These are phyloP conservation scores for Egretta garzetta DNA, from an alignment of 2,113 vertebrate genomes.

Conservation along the genomic window DNA sequence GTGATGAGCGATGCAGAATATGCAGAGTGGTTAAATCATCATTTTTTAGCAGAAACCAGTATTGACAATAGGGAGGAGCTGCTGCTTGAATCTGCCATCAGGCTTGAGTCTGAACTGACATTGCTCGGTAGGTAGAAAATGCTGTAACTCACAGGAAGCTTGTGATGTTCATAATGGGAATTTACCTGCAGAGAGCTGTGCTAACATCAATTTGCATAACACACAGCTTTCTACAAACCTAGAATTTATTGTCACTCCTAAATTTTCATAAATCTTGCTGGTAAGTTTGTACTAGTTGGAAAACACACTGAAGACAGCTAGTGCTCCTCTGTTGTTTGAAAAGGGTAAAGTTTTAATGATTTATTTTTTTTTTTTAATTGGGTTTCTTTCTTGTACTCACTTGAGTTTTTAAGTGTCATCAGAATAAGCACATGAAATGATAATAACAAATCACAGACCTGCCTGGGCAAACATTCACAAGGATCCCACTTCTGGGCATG, in stretches of 20 bases:
- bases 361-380: not conserved
- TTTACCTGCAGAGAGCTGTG: not conserved
- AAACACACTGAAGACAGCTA: not conserved
- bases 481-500: not conserved
- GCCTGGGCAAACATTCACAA: not conserved
- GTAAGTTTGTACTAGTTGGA: not conserved
- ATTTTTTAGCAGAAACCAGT: conserved; percentile 88
- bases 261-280: not conserved
- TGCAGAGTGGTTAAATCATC: conserved; percentile 84
- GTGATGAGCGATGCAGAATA: conserved; percentile 87
- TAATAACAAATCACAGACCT: not conserved
- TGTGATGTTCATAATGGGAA: not conserved
- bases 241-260: not conserved
- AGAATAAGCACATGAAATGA: not conserved
- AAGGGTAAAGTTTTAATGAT: not conserved
- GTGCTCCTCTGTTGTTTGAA: not conserved
- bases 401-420: not conserved
- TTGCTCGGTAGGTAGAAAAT: conserved; percentile 83
- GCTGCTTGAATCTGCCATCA: conserved; percentile 84
- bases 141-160: not conserved
- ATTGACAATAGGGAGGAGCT: conserved; percentile 91
- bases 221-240: not conserved
- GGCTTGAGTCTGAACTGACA: conserved; percentile 87
- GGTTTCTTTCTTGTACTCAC: not conserved
- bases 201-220: not conserved